phyloP scores from a whole-genome alignment of 2,797 vertebrate genomes.

The Mormyrops attenuatus region DNA sequence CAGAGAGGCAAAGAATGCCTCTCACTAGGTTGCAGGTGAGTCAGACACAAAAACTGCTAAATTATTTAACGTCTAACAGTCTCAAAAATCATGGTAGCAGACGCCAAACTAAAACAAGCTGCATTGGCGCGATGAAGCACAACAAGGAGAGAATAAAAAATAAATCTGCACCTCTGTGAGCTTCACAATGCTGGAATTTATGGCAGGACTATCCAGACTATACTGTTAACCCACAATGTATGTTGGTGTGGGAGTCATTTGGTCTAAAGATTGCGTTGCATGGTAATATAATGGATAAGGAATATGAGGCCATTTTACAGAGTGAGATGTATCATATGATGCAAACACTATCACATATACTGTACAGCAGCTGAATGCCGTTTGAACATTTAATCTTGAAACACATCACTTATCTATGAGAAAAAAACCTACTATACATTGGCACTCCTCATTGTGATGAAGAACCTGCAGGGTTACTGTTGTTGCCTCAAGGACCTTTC shows the following conservation, averaged over 20 bases:
- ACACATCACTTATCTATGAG: not conserved
- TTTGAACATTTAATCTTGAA: not conserved
- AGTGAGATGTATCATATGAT: not conserved
- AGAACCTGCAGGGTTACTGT: not conserved
- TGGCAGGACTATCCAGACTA: not conserved
- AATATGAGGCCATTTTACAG: not conserved
- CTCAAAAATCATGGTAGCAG: not conserved
- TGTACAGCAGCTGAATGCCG: not conserved
- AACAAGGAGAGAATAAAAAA: not conserved
- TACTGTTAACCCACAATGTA: not conserved
- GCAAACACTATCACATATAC: not conserved
- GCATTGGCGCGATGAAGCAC: not conserved
- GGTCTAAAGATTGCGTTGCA: not conserved
- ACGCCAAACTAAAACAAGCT: not conserved
- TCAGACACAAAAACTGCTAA: not conserved
- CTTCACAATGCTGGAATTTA: not conserved
- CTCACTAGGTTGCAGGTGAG: not conserved
- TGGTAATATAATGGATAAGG: not conserved
- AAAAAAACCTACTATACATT: not conserved
- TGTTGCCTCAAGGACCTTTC: not conserved
- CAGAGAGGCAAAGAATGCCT: not conserved
- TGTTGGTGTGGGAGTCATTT: not conserved
- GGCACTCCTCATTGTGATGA: not conserved
- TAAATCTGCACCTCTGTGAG: not conserved
- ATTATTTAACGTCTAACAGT: not conserved